phyloP scores from a whole-genome alignment of 2,888 invertebrate genomes.

The Andrena chrysosceles region DNA sequence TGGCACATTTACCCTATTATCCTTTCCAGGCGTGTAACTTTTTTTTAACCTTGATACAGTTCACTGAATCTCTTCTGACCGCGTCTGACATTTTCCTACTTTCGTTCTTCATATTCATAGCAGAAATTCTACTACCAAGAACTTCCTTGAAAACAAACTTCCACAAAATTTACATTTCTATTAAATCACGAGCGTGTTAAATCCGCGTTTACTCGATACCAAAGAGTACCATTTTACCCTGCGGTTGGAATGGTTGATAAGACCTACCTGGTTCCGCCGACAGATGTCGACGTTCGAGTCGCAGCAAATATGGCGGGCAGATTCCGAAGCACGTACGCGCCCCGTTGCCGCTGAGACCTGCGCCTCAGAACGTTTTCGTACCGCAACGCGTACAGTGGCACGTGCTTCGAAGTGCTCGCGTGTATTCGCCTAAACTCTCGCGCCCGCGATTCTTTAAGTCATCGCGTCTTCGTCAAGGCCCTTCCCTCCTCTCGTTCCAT shows the following conservation, averaged over 20 bases:
- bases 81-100: too few relatives aligned
- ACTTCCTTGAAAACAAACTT: too few relatives aligned
- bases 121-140: too few relatives aligned
- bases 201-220: neutral
- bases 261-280: neutral
- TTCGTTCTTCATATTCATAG: too few relatives aligned
- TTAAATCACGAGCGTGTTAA: too few relatives aligned
- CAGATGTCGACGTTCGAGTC: conserved; percentile 30
- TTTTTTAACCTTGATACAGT: too few relatives aligned
- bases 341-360: conserved; percentile 53
- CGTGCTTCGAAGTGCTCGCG: conserved; percentile 47
- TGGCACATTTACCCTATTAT: too few relatives aligned
- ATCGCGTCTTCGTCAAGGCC: neutral
- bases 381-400: conserved; percentile 64
- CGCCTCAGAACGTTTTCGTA: conserved; percentile 68
- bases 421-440: neutral
- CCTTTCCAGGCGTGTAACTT: too few relatives aligned
- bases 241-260: neutral
- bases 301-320: conserved; percentile 49
- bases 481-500: neutral
- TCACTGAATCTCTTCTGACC: too few relatives aligned
- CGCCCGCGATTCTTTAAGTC: conserved; percentile 30
- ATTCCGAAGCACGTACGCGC: conserved; percentile 31
- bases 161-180: too few relatives aligned
- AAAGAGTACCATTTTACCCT: neutral